These are phyloP conservation scores for Acromyrmex charruanus DNA, from an alignment of 1,140 invertebrate genomes.

Conservation along the genomic window DNA sequence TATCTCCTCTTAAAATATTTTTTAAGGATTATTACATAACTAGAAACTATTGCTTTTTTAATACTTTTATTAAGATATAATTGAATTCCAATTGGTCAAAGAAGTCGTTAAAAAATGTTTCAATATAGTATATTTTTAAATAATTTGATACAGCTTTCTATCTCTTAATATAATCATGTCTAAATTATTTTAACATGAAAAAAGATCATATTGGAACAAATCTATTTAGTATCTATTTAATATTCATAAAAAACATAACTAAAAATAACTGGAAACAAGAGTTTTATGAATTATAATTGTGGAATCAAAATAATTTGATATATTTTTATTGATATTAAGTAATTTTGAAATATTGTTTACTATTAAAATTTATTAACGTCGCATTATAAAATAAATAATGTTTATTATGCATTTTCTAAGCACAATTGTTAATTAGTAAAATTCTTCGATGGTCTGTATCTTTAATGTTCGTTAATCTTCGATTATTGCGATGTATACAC, in stretches of 20 bases:
- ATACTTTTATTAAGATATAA: constrained; percentile 6
- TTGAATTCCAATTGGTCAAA: neutral
- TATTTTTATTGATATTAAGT: neutral
- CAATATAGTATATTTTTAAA: neutral
- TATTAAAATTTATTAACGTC: neutral
- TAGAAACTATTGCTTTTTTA: constrained; percentile 5
- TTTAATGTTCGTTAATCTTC: neutral
- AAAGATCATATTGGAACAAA: neutral
- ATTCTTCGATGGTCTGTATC: neutral
- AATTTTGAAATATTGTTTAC: neutral
- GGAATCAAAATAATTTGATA: neutral
- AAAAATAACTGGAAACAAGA: neutral
- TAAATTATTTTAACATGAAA: neutral
- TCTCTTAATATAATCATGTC: neutral
- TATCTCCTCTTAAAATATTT: neutral
- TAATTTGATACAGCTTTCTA: neutral
- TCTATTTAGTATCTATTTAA: neutral
- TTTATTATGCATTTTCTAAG: neutral
- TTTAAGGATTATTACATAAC: neutral
- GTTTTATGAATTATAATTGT: neutral
- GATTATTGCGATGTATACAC: neutral
- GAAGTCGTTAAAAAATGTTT: neutral
- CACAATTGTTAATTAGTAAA: constrained; percentile 16
- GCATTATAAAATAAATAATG: constrained; percentile 8
- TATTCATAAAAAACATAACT: neutral